Percentiles rank a stretch among this genome's conserved stretches.
phyloP scores from a whole-genome alignment of 2,888 invertebrate species.

The Eristalinus sepulchralis region DNA sequence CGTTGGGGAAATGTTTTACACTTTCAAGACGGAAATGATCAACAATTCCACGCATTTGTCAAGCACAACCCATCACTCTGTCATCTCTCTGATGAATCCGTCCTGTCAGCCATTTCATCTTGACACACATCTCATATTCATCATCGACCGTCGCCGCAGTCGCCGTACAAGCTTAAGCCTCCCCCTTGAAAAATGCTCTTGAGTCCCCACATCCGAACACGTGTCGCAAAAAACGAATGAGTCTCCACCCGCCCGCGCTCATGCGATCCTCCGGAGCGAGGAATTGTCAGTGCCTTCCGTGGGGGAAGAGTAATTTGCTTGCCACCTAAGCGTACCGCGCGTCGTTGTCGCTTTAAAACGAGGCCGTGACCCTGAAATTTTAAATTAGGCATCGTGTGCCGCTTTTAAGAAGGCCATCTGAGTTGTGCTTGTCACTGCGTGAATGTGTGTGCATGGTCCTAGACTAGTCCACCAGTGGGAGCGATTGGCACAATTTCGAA shows the following conservation, averaged over 20 bases:
- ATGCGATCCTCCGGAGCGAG: neutral
- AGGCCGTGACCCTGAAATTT: neutral
- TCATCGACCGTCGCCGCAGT: neutral
- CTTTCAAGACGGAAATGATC: neutral
- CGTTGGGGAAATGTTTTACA: neutral
- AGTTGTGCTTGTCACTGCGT: neutral
- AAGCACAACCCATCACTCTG: neutral
- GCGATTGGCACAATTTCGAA: neutral
- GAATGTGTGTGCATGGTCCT: neutral
- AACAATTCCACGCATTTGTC: neutral
- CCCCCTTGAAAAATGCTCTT: neutral
- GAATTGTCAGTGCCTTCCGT: neutral
- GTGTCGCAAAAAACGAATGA: neutral
- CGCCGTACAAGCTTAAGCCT: neutral
- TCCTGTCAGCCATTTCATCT: neutral
- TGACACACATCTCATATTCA: neutral
- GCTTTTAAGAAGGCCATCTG: neutral
- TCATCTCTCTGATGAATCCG: neutral
- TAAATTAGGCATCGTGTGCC: neutral
- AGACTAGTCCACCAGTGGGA: neutral
- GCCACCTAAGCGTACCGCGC: neutral
- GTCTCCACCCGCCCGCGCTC: neutral
- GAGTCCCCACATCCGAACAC: neutral
- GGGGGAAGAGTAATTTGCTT: neutral
- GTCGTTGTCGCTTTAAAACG: neutral